phyloP scores from a whole-genome alignment of 2,113 vertebrate species.

The Nothobranchius kuhntae region DNA sequence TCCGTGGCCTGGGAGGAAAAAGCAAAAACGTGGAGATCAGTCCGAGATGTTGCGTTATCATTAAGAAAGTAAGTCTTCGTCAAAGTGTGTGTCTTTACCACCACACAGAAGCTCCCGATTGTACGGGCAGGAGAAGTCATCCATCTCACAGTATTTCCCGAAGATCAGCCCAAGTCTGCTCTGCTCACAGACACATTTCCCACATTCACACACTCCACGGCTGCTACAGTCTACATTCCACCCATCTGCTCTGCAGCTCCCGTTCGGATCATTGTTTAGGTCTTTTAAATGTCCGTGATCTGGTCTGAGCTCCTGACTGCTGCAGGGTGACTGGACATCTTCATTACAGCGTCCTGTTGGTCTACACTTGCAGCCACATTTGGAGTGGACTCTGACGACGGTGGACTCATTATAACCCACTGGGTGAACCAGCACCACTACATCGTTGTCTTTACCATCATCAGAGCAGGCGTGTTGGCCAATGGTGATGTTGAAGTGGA shows the following conservation, averaged over 20 bases:
- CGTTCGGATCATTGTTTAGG: slow-evolving; percentile 24
- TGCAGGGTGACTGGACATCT: slow-evolving; percentile 58
- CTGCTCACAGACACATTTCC: slow-evolving; percentile 88
- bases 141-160: slow-evolving; percentile 92
- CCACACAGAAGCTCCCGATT: slow-evolving; percentile 85
- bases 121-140: slow-evolving; percentile 94
- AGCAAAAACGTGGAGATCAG: neutral
- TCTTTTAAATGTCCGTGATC: neutral
- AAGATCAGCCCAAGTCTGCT: slow-evolving; percentile 86
- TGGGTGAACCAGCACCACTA: slow-evolving; percentile 82
- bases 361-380: slow-evolving; percentile 84
- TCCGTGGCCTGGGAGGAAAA: slow-evolving; percentile 83
- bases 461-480: slow-evolving; percentile 83
- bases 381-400: slow-evolving; percentile 79
- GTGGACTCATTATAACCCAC: slow-evolving; percentile 96
- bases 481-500: slow-evolving; percentile 90
- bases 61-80: neutral
- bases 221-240: slow-evolving; percentile 85
- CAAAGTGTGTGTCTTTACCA: slow-evolving; percentile 75
- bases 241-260: slow-evolving; percentile 72
- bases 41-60: neutral
- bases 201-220: slow-evolving; percentile 87
- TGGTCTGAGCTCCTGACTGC: slow-evolving; percentile 23
- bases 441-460: slow-evolving; percentile 74
- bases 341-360: slow-evolving; percentile 76